Conservation (phyloP, 1,140 invertebrate species). For the Paracyclopina nana region DNA sequence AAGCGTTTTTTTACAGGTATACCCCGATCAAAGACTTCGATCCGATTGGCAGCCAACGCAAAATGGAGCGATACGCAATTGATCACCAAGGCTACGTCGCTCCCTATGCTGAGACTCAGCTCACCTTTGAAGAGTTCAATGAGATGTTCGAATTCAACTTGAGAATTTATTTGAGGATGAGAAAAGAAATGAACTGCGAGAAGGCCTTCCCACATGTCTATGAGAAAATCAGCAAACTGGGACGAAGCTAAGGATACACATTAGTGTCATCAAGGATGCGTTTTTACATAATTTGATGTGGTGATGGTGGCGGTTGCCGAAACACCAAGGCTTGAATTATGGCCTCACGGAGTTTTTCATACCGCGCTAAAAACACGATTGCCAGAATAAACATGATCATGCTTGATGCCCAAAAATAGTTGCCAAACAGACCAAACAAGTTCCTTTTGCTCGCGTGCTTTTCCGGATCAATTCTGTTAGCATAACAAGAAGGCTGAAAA, state of each 20-base stretch:
- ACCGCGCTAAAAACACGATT: too few species aligned
- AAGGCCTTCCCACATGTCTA: slow-evolving; percentile 62
- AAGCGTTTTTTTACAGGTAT: slow-evolving; percentile 8
- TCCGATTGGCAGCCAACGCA: slow-evolving; percentile 1
- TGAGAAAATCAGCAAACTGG: slow-evolving; percentile 49
- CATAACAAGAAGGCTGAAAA: too few species aligned
- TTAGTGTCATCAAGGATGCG: too few species aligned
- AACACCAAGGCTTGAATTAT: too few species aligned
- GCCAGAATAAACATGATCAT: too few species aligned
- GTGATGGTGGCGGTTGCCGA: too few species aligned
- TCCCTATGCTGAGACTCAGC: slow-evolving; percentile 62
- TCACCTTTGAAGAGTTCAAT: slow-evolving; percentile 49
- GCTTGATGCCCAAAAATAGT: too few species aligned
- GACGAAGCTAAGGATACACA: slow-evolving; percentile 37
- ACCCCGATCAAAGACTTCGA: background rate
- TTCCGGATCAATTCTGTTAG: too few species aligned
- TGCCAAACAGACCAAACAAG: too few species aligned
- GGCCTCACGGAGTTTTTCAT: too few species aligned
- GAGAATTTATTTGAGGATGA: slow-evolving; percentile 40
- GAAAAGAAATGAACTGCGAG: slow-evolving; percentile 37
- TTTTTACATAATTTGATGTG: too few species aligned
- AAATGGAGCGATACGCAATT: slow-evolving; percentile 2
- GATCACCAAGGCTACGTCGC: slow-evolving; percentile 45
- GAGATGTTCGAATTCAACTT: slow-evolving; percentile 58
- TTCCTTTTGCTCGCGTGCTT: too few species aligned